These are phyloP conservation scores for Gulo gulo DNA, from an alignment of 2,113 vertebrate species.

Conservation along the genomic window DNA sequence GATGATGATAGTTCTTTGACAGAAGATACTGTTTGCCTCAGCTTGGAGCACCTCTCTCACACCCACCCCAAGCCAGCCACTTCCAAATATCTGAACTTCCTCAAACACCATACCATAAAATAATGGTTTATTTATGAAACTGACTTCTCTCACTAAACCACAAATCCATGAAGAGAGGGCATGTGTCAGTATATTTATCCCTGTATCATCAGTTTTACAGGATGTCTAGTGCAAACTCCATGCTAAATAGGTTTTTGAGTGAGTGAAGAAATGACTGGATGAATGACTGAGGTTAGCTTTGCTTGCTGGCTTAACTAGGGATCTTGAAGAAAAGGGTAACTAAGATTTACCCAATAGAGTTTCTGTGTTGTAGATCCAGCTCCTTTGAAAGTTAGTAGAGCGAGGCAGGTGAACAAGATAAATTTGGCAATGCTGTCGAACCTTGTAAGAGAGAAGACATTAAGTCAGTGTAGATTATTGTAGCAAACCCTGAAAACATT, in stretches of 20 bases:
- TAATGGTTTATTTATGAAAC: background rate
- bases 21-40: background rate
- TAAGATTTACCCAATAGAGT: background rate
- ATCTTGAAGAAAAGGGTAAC: background rate
- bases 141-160: background rate
- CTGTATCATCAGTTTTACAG: background rate
- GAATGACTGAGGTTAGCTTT: background rate
- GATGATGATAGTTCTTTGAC: background rate
- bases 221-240: background rate
- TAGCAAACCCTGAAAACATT: background rate
- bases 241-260: background rate
- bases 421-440: constrained; percentile 24
- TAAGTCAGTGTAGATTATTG: background rate
- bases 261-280: background rate
- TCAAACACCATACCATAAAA: background rate
- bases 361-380: background rate
- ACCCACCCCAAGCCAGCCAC: background rate
- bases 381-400: background rate
- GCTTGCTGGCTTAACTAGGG: background rate
- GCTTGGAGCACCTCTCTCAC: background rate
- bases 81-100: background rate
- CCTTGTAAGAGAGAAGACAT: background rate
- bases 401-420: background rate
- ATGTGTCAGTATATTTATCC: background rate
- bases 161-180: background rate